These are phyloP conservation scores for Alosa alosa DNA, from an alignment of 2,113 vertebrate genomes.

Conservation along the genomic window DNA sequence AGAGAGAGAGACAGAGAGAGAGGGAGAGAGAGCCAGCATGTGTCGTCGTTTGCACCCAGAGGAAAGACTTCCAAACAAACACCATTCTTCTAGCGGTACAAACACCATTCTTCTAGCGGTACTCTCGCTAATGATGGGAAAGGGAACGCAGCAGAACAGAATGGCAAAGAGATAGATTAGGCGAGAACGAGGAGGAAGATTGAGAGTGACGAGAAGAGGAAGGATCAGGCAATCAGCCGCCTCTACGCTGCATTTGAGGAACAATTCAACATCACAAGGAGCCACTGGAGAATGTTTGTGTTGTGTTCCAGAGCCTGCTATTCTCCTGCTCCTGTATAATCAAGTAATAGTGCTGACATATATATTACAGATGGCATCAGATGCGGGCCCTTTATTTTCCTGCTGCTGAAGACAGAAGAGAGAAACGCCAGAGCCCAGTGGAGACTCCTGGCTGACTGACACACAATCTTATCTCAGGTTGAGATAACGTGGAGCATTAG, in stretches of 20 bases:
- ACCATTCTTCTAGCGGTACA: conserved; percentile 11
- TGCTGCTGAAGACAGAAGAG: conserved; percentile 37
- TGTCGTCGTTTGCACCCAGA: neutral
- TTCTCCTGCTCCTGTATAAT: conserved; percentile 56
- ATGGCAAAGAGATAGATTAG: neutral
- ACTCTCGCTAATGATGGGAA: conserved; percentile 28
- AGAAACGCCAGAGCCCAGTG: conserved; percentile 53
- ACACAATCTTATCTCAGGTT: conserved; percentile 35
- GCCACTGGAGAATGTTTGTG: neutral
- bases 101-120: conserved; percentile 40
- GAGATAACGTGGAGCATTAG: conserved; percentile 52
- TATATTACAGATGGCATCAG: conserved; percentile 58
- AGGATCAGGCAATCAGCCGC: neutral
- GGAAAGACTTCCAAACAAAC: conserved; percentile 26
- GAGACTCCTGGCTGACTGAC: conserved; percentile 49
- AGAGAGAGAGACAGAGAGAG: neutral
- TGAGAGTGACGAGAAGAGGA: neutral
- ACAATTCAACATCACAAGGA: conserved; percentile 10
- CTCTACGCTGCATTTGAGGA: neutral
- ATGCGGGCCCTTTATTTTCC: conserved; percentile 59
- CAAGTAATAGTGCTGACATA: conserved; percentile 57
- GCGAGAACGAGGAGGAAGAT: neutral
- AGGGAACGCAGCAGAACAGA: neutral
- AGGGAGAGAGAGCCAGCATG: neutral
- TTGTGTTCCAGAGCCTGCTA: conserved; percentile 4